Base-by-base conservation (phyloP, 1,140 invertebrate genomes). In the Neuroterus valhalla region DNA sequence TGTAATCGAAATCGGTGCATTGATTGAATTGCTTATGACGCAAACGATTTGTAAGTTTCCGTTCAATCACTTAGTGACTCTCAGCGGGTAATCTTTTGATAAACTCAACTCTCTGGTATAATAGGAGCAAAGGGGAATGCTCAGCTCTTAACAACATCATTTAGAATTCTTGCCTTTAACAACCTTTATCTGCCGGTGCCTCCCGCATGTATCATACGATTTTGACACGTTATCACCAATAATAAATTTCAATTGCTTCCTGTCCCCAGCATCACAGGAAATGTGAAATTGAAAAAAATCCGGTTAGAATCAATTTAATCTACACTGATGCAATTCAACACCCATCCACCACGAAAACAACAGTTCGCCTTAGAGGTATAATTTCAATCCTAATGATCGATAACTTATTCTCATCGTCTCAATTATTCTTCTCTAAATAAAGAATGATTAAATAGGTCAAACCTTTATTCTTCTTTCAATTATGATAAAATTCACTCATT, bases 201-300 rank as follows among this genome's bases (percentile, higher is more conserved):
- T 70, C 48, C 46, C 68, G 46, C 69, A 68, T 67, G 66, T 68
- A 55, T 69, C 52, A 66, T 67, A 67, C 38, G 45, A 55, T 52
- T 68, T 73, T 21, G 66, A 68, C 68, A 48, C 71, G 66, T 73
- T 67, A 73, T 44, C 38, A 43, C n/a, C 42, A 71, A 62, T 62
- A 66, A 62, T 62, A 62, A 62, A 71, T 50, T 52, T 46, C 45
- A 26, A 38, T 62, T 50, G 46, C 23, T 70, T 74, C 55, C 42
- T 21, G 26, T 19, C 19, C 42, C 69, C 14, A 66, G 68, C 55
- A 70, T n/a, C 55, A 46, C 21, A 70, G 62, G 73, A 70, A 70
- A 70, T 75, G 43, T 68, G 73, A 70, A 75, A 68, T 70, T 75
- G 21, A 70, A 69, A 62, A 62, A 31, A 31, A n/a, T n/a, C n/a